Evolutionary conservation across 2,113 vertebrate genomes (phyloP).

Genomic region (Cettia cetti): DNA sequence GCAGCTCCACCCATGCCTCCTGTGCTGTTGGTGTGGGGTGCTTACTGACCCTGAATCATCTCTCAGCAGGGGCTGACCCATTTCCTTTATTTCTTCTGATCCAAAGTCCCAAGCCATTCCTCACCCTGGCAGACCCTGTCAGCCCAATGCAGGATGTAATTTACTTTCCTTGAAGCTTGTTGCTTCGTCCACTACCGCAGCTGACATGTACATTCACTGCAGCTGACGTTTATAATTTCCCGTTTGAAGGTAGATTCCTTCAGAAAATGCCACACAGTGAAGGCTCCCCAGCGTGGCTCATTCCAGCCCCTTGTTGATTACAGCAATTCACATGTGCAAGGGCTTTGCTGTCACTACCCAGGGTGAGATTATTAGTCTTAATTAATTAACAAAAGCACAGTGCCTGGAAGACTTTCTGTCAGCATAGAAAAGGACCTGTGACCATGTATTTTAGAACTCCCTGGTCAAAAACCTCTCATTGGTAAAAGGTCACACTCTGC

Average conservation of each 20-base stretch:
- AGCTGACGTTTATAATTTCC: not conserved
- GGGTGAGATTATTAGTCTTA: not conserved
- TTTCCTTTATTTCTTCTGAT: slow-evolving; percentile 36
- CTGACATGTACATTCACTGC: not conserved
- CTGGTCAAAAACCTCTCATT: not conserved
- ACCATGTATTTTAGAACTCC: not conserved
- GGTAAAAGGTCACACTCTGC: not conserved
- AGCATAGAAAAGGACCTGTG: not conserved
- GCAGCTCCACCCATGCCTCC: not conserved
- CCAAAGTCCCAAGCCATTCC: not conserved
- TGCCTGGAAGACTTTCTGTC: not conserved
- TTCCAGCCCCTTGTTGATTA: not conserved
- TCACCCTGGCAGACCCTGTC: slow-evolving; percentile 21
- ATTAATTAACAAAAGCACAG: not conserved
- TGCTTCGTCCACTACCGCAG: not conserved
- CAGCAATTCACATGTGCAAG: not conserved
- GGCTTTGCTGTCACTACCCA: not conserved
- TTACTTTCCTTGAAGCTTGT: slow-evolving; percentile 30
- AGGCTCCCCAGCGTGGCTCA: not conserved
- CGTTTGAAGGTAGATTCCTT: not conserved
- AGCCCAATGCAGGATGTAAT: slow-evolving; percentile 28
- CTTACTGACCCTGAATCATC: not conserved
- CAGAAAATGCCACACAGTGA: not conserved
- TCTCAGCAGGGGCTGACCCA: not conserved
- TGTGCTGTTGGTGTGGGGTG: not conserved